Evolutionary conservation across 1,140 invertebrate species (phyloP), one percentile per base, ranked within the genome.

Genomic region (Eriosoma lanigerum): DNA sequence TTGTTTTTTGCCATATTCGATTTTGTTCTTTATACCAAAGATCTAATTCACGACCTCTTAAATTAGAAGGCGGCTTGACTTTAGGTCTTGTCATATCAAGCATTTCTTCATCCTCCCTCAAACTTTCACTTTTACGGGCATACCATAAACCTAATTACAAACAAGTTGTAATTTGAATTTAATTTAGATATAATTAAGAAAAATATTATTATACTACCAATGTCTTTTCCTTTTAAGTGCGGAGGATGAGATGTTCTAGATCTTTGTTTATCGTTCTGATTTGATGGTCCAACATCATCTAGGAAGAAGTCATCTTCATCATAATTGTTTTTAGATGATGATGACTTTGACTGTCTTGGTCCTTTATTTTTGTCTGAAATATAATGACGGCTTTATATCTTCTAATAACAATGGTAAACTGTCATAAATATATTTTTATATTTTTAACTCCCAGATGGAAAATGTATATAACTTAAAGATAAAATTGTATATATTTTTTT

Each of bases 11-110:
- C 75, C 75, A 78, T 26, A 78, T 26, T 48, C 75, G 56, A 78
- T 78, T 78, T 48, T 78, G 54, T 62, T 78, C 75, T 62, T 78
- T 78, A 29, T 78, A 38, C 75, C 75, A 78, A 3, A 62, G 29
- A 48, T 78, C 75, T 78, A 78, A 48, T 21, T 78, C 75, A 50
- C 21, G 56, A 29, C 75, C 75, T 78, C 10, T 62, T 24, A 78
- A 78, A 62, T 78, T 26, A 48, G 75, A 15, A 60, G 75, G 75
- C 48, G 75, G 75, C n/a, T 78, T 78, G 1, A 78, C 13, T 46
- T 78, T 62, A 54, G 38, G 54, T 48, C 56, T 46, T 9, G 1
- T 21, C 50, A 60, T 58, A 62, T 48, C 56, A 17, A 78, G 38
- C 38, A 78, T 24, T 78, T 62, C 75, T 48, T 78, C 75, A 32